Percentiles rank a stretch among this genome's conserved stretches.
Conservation (phyloP, 1,140 invertebrate genomes). For the Latrodectus geometricus region DNA sequence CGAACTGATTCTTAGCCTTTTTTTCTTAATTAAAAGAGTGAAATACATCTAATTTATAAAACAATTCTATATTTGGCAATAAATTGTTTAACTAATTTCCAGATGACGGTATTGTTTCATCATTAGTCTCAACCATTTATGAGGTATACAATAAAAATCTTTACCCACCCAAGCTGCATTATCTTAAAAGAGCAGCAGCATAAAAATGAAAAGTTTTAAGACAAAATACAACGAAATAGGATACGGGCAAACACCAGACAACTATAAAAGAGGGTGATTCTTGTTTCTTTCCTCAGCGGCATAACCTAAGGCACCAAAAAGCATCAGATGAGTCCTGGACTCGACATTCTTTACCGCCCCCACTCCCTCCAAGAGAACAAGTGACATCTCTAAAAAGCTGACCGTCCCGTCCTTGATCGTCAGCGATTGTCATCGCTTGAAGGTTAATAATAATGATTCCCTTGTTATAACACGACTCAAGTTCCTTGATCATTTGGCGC, state of each 20-base stretch:
- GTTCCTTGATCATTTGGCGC: constrained; percentile 31
- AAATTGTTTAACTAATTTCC: too few species aligned
- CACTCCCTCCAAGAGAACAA: background rate
- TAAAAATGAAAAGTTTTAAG: too few species aligned
- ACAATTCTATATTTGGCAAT: too few species aligned
- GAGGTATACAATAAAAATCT: too few species aligned
- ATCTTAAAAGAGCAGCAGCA: too few species aligned
- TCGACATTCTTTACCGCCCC: background rate
- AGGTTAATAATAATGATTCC: constrained; percentile 58
- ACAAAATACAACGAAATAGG: too few species aligned
- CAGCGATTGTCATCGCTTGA: constrained; percentile 40
- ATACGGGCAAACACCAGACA: background rate
- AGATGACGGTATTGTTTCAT: too few species aligned
- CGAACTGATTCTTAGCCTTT: too few species aligned
- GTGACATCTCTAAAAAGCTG: constrained; percentile 41
- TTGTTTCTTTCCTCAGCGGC: background rate
- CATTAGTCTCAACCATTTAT: too few species aligned
- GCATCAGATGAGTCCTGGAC: background rate
- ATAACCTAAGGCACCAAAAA: background rate
- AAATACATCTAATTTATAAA: too few species aligned
- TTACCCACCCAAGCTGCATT: too few species aligned
- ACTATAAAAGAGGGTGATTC: background rate
- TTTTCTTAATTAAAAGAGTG: too few species aligned
- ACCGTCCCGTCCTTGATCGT: constrained; percentile 36
- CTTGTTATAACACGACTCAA: constrained; percentile 46